Evolutionary conservation across 2,888 invertebrate species (phyloP).

Genomic region (Cylloceria caligata): DNA sequence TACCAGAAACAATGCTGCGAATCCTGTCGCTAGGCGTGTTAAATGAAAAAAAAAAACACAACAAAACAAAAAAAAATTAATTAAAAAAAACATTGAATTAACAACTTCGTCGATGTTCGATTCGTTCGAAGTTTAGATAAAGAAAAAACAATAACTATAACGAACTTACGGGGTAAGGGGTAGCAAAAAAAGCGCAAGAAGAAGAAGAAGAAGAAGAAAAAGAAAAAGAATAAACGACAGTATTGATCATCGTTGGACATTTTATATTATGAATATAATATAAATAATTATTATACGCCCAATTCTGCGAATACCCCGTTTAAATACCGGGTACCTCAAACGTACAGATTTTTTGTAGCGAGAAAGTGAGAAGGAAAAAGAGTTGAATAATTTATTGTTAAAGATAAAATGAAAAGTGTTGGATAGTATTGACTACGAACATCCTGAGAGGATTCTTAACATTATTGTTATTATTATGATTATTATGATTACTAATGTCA

Average conservation of each 20-base stretch:
- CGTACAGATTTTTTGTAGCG: conserved; percentile 65
- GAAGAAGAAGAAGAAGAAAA: conserved; percentile 17
- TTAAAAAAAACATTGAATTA: conserved; percentile 30
- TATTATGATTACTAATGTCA: conserved; percentile 37
- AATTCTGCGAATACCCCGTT: conserved; percentile 44
- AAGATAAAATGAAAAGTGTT: conserved; percentile 71
- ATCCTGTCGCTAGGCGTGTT: conserved; percentile 87
- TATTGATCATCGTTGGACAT: conserved; percentile 66
- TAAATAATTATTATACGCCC: conserved; percentile 54
- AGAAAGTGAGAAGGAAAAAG: conserved; percentile 44
- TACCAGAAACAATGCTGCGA: conserved; percentile 95
- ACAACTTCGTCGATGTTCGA: conserved; percentile 38
- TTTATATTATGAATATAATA: conserved; percentile 54
- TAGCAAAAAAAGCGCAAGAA: conserved; percentile 23
- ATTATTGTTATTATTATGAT: conserved; percentile 49
- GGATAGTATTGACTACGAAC: conserved; percentile 59
- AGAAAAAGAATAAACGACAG: conserved; percentile 40
- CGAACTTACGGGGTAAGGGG: conserved; percentile 51
- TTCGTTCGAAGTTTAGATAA: conserved; percentile 52
- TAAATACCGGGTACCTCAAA: conserved; percentile 53
- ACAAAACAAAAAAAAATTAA: too few relatives aligned
- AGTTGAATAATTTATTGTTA: conserved; percentile 73
- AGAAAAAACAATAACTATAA: conserved; percentile 35
- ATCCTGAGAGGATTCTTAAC: conserved; percentile 69
- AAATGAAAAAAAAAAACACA: conserved; percentile 32